phyloP scores from a whole-genome alignment of 2,888 invertebrate genomes.

The Blera fallax region DNA sequence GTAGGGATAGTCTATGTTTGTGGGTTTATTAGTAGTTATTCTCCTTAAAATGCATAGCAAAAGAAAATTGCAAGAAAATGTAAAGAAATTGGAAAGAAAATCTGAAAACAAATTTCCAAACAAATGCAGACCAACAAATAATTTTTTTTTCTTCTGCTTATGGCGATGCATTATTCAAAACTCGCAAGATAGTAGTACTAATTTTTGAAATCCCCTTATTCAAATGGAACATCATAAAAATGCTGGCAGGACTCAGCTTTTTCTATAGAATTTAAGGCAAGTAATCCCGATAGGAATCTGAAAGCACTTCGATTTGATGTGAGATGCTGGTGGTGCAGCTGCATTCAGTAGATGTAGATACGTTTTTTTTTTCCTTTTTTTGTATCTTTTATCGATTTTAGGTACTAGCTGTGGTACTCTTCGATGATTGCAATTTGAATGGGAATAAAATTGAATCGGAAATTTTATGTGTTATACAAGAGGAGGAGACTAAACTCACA shows the following conservation, averaged over 20 bases:
- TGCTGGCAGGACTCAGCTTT: background rate
- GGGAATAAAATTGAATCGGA: conserved; percentile 1
- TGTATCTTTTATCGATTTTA: background rate
- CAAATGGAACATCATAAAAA: conserved; percentile 13
- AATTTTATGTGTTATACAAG: background rate
- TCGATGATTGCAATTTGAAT: background rate
- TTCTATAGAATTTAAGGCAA: background rate
- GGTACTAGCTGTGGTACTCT: background rate
- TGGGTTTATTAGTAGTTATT: background rate
- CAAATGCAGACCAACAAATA: conserved; percentile 12
- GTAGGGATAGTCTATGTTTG: background rate
- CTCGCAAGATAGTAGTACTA: conserved; percentile 20
- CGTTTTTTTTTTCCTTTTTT: background rate
- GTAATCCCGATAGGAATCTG: background rate
- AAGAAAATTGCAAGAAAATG: background rate
- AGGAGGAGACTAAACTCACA: background rate
- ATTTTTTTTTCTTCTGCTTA: background rate
- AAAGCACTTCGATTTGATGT: background rate
- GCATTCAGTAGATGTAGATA: background rate
- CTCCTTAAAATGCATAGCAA: background rate
- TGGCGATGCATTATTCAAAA: conserved; percentile 41
- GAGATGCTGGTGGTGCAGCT: background rate
- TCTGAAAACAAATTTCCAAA: conserved; percentile 1
- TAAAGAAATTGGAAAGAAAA: background rate
- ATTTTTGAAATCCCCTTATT: conserved; percentile 42